Percentiles rank a stretch among this genome's conserved stretches.
Evolutionary conservation across 2,888 invertebrate genomes (phyloP).

Genomic region (Platycnemis pennipes): DNA sequence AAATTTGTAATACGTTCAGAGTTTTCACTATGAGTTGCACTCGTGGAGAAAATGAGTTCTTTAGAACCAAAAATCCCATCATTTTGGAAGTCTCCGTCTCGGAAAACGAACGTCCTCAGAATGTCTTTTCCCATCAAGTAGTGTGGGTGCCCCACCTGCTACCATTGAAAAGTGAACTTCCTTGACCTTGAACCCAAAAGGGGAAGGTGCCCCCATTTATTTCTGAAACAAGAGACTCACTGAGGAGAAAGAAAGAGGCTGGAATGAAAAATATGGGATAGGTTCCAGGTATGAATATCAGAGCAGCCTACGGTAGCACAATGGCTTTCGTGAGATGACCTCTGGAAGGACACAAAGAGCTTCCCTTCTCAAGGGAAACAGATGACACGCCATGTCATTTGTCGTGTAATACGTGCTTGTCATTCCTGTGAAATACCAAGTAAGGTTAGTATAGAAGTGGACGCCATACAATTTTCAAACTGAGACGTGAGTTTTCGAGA

Average conservation of each 20-base stretch:
- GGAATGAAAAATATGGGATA: slow-evolving; percentile 43
- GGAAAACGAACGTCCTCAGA: not conserved
- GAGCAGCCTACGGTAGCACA: not conserved
- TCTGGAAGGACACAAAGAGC: slow-evolving; percentile 44
- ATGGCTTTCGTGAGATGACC: not conserved
- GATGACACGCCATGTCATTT: slow-evolving; percentile 33
- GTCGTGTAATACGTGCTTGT: slow-evolving; percentile 3
- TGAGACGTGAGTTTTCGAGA: not conserved
- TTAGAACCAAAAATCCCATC: too few species aligned
- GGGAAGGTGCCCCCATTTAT: not conserved
- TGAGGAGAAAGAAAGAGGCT: not conserved
- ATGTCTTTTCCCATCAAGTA: not conserved
- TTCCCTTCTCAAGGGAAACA: not conserved
- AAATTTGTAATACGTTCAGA: too few species aligned
- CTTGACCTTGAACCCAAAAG: slow-evolving; percentile 24
- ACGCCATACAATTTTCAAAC: not conserved
- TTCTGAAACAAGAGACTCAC: slow-evolving; percentile 30
- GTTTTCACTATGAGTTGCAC: too few species aligned
- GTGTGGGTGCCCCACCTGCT: not conserved
- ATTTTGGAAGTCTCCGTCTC: not conserved
- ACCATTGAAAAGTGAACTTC: slow-evolving; percentile 17
- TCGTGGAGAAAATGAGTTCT: too few species aligned
- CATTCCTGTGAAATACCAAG: not conserved
- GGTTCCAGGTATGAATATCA: slow-evolving; percentile 46
- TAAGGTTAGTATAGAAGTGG: not conserved